These are phyloP conservation scores for Phalloptychus januarius DNA, from an alignment of 2,797 vertebrate genomes.

Conservation along the genomic window DNA sequence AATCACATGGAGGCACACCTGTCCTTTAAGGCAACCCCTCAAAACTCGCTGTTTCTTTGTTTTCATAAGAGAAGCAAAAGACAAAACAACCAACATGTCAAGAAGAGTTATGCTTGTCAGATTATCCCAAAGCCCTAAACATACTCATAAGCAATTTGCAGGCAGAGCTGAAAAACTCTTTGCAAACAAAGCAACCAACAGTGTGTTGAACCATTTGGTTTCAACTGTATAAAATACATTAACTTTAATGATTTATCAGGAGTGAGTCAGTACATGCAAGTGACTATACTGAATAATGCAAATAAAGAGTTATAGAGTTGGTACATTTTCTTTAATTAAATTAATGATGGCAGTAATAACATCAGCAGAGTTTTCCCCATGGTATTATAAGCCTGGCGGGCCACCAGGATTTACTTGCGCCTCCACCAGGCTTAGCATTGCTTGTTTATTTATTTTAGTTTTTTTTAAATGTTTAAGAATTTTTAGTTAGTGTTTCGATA, in stretches of 20 bases:
- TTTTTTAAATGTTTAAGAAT: too few relatives aligned
- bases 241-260: not conserved
- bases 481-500: too few relatives aligned
- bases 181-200: not conserved
- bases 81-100: not conserved
- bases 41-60: not conserved
- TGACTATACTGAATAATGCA: not conserved
- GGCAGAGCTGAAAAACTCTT: not conserved
- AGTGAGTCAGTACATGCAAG: not conserved
- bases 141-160: not conserved
- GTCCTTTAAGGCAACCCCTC: not conserved
- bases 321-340: not conserved
- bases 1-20: not conserved
- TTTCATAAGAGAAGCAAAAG: not conserved
- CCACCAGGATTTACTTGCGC: too few relatives aligned
- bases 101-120: not conserved
- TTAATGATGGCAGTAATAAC: not conserved
- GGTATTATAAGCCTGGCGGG: too few relatives aligned
- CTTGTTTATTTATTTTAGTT: too few relatives aligned
- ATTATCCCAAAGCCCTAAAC: not conserved
- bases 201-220: not conserved
- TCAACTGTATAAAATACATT: not conserved
- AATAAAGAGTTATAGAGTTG: not conserved
- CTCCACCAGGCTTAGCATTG: too few relatives aligned
- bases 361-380: not conserved